Base-by-base conservation (phyloP, 1,140 invertebrate genomes). In the Drosophila bocki region DNA sequence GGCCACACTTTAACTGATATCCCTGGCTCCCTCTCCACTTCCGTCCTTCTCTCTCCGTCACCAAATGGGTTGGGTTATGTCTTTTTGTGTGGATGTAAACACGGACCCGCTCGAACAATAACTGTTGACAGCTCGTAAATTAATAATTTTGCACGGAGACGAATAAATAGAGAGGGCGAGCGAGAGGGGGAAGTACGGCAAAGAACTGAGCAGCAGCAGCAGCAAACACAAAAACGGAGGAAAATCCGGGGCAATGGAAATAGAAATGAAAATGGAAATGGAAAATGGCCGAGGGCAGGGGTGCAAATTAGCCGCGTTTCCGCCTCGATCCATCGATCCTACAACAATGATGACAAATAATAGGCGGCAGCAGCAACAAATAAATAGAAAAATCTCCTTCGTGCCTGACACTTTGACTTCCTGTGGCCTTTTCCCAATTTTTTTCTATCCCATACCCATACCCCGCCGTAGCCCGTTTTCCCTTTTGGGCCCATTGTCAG, bases 91-190 rank as follows among this genome's bases (percentile, higher is more conserved):
- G 61, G 70, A 85, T 86, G 84, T 87, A 88, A 87, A 87, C 84
- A 87, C 77, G 68, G 78, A 54, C 50, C 70, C 48, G 70, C 58
- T 3, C 67, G 62, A 85, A 88, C 85, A 88, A 88, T 84, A 88
- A 88, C 84, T 88, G 85, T 90, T 90, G 85, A 90, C 85, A 90
- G 85, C 85, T 85, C 85, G 85, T 90, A 90, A 90, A 90, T 90
- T 90, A 90, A 90, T 90, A 90, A 90, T 90, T 90, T 90, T 48
- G 85, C 82, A 83, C 56, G 61, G 65, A 3, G 19, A 29, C 15
- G 45, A 45, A 37, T 8, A 32, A 35, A 45, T 47, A 67, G 65
- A 19, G 42, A 54, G 37, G 22, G 41, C 26, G 26, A n/a, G 13
- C 12, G 22, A 41, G 47, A 22, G 45, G 7, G 50, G 50, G 50